A percentile compares a stretch with the other conserved stretches of the same genome.
These are phyloP conservation scores for Cyprinodon brontotheroides DNA, from an alignment of 2,113 vertebrate genomes.

Conservation along the genomic window DNA sequence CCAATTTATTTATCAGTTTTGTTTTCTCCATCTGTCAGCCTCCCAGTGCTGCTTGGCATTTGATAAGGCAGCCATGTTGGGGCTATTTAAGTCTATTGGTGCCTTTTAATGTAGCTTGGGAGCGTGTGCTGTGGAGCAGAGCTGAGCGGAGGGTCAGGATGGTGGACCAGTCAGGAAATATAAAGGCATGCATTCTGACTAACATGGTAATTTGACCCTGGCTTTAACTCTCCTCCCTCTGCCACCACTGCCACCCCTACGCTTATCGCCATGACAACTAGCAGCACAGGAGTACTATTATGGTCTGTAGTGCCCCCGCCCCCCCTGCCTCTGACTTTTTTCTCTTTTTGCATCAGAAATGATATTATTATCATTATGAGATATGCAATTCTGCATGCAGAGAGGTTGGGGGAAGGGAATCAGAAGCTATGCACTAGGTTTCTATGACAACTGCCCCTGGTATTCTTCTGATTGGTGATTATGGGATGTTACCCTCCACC, in stretches of 20 bases:
- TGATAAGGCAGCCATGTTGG: constrained; percentile 46
- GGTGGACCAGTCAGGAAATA: constrained; percentile 50
- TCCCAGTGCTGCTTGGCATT: constrained; percentile 22
- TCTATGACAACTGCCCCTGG: constrained; percentile 77
- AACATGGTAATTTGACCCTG: constrained; percentile 80
- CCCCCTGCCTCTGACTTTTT: constrained; percentile 20
- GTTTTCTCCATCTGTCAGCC: constrained; percentile 22
- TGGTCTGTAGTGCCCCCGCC: constrained; percentile 66
- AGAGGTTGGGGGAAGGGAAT: constrained; percentile 51
- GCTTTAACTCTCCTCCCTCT: constrained; percentile 49
- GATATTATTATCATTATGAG: constrained; percentile 74
- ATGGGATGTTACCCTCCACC: constrained; percentile 68
- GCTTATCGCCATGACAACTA: constrained; percentile 76
- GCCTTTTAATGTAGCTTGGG: constrained; percentile 47
- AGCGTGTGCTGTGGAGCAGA: constrained; percentile 30
- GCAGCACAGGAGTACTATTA: constrained; percentile 76
- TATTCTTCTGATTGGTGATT: constrained; percentile 80
- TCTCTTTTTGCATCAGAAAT: constrained; percentile 71
- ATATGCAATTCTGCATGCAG: constrained; percentile 64
- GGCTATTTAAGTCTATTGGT: constrained; percentile 62
- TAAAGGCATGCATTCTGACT: constrained; percentile 79
- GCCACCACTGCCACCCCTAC: constrained; percentile 31
- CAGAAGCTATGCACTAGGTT: constrained; percentile 63
- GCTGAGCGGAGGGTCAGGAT: not conserved
- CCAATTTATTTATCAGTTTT: not conserved